Conservation (phyloP, 1,140 invertebrate genomes). For the Drosophila arizonae region DNA sequence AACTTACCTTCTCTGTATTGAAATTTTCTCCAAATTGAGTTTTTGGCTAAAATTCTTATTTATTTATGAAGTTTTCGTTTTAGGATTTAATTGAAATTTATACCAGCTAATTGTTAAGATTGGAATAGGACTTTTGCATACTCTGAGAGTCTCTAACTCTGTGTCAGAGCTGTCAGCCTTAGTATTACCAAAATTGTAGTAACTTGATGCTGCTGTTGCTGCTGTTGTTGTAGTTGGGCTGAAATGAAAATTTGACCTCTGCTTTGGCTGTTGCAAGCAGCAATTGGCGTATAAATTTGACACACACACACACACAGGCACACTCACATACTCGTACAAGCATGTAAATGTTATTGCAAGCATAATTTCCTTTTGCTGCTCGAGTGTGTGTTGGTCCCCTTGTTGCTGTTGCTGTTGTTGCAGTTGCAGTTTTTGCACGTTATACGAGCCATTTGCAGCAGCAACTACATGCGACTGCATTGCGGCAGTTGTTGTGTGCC, state of each 20-base stretch:
- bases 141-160: neutral
- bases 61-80: too few species aligned
- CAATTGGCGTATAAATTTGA: constrained; percentile 69
- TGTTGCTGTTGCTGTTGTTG: constrained; percentile 55
- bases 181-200: constrained; percentile 8
- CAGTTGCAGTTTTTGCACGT: constrained; percentile 76
- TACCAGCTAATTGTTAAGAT: too few species aligned
- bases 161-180: neutral
- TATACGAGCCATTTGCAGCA: constrained; percentile 78
- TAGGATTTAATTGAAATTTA: too few species aligned
- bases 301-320: constrained; percentile 20
- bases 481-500: constrained; percentile 66
- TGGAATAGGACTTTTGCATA: neutral
- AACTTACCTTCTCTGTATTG: too few species aligned
- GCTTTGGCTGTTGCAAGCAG: constrained; percentile 44
- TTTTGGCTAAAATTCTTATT: too few species aligned
- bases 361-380: constrained; percentile 69
- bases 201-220: constrained; percentile 39
- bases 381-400: constrained; percentile 14
- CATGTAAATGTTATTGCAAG: constrained; percentile 78
- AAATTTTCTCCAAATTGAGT: too few species aligned
- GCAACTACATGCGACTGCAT: constrained; percentile 77
- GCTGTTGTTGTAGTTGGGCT: constrained; percentile 30
- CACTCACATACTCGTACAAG: constrained; percentile 30
- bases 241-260: constrained; percentile 66